Base-by-base conservation (phyloP, 37 sponge, comb jelly and placozoan genomes). In the Corticium candelabrum region DNA sequence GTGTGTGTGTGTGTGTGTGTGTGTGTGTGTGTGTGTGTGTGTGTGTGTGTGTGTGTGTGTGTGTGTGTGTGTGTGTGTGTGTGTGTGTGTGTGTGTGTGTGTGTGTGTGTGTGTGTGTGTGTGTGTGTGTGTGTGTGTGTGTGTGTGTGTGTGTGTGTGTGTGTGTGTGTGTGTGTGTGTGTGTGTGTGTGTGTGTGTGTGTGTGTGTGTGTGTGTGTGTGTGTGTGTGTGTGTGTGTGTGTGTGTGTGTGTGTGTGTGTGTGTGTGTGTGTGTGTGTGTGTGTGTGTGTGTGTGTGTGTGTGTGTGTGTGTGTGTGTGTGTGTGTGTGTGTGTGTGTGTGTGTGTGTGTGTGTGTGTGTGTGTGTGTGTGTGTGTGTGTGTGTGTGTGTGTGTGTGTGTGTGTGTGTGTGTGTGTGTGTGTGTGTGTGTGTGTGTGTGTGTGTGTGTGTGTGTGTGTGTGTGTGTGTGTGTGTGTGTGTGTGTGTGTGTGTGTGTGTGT, bases 1-100 rank as follows among this genome's bases (percentile, higher is more conserved):
- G 56, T 43, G 56, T 43, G 56, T 43, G 56, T 43, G 56, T 43
- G 56, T 43, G 56, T 43, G 56, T 43, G 56, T 43, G 56, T 43
- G 56, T 43, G 56, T 43, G 56, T 43, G 56, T 43, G 56, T 43
- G 56, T 43, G 56, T 43, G 56, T 43, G 56, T 43, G 56, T 43
- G 56, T 43, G 56, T 43, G 56, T 43, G 56, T 43, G 56, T 43
- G 56, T 43, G 56, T 43, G 56, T 43, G 56, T 43, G 56, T 43
- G 56, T 43, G 56, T 43, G 56, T 43, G 56, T 43, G 56, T 43
- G 56, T 43, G 56, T 43, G 56, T 43, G 56, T 43, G 56, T 43
- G 56, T 43, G 56, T 43, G 56, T 43, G 56, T 43, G 56, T 43
- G 56, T 43, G 56, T 43, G 56, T 43, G 56, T 43, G 56, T 43